A percentile compares a stretch with the other conserved stretches of the same genome.
These are phyloP conservation scores for Electrona antarctica DNA, from an alignment of 2,113 vertebrate genomes.

Conservation along the genomic window DNA sequence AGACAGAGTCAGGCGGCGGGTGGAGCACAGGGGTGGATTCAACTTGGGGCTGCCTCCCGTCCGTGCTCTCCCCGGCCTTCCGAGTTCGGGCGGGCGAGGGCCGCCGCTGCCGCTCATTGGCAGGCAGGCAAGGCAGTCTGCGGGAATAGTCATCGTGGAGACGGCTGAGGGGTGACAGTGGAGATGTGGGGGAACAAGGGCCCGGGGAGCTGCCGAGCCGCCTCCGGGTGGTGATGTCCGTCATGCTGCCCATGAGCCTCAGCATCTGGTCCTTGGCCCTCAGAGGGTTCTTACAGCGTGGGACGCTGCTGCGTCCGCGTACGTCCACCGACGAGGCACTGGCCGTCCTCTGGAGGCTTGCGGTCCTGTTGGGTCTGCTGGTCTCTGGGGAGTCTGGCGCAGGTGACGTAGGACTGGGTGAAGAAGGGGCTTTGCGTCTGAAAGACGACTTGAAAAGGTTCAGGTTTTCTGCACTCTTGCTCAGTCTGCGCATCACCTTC, in stretches of 20 bases:
- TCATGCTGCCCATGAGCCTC: conserved; percentile 86
- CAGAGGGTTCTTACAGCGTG: conserved; percentile 78
- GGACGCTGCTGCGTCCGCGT: conserved; percentile 44
- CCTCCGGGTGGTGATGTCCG: conserved; percentile 79
- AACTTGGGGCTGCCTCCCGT: conserved; percentile 1
- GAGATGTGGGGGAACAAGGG: conserved; percentile 26
- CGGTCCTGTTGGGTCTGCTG: conserved; percentile 57
- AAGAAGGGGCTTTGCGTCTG: conserved; percentile 83
- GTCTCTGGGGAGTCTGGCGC: conserved; percentile 68
- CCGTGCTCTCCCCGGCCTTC: conserved; percentile 12
- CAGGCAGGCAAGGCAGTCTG: conserved; percentile 79
- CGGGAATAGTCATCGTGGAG: conserved; percentile 95
- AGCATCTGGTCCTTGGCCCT: conserved; percentile 83
- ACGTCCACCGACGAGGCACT: conserved; percentile 80
- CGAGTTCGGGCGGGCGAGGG: conserved; percentile 54
- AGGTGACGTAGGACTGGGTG: conserved; percentile 59
- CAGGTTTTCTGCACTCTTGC: conserved; percentile 90
- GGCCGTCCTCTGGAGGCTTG: conserved; percentile 72
- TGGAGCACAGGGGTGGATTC: conserved; percentile 46
- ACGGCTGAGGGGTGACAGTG: conserved; percentile 71
- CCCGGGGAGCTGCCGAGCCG: conserved; percentile 67
- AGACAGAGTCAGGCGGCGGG: conserved; percentile 13
- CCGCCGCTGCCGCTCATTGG: conserved; percentile 76
- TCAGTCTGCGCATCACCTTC: conserved; percentile 80
- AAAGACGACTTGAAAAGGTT: conserved; percentile 86